Evolutionary conservation across 2,888 invertebrate species (phyloP).

Genomic region (Reticulitermes lucifugus): DNA sequence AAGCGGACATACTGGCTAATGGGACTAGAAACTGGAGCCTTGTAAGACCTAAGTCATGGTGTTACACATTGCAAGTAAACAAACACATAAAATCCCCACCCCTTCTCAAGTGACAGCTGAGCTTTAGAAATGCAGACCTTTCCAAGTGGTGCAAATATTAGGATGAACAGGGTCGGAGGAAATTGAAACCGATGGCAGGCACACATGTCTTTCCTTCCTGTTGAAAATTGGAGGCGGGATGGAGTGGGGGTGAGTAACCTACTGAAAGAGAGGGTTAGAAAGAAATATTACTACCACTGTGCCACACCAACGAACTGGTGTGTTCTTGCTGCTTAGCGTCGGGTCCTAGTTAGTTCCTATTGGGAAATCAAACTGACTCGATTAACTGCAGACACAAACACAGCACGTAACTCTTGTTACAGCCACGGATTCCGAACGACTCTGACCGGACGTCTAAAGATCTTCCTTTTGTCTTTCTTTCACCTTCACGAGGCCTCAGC

Average conservation of each 20-base stretch:
- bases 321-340: constrained; percentile 1
- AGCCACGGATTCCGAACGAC: neutral
- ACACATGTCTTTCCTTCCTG: constrained; percentile 18
- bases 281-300: constrained; percentile 28
- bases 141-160: neutral
- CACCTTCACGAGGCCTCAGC: no score
- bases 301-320: neutral
- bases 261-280: neutral
- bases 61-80: neutral
- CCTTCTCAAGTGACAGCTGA: neutral
- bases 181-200: constrained; percentile 15
- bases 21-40: neutral
- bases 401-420: neutral
- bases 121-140: neutral
- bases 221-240: neutral
- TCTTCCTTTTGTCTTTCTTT: no score
- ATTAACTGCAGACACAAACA: neutral
- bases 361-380: constrained; percentile 31
- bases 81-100: neutral
- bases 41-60: neutral
- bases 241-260: neutral
- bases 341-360: constrained; percentile 5
- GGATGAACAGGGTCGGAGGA: neutral
- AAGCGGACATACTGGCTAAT: no score
- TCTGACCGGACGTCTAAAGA: neutral